Conservation (phyloP, 2,888 invertebrate genomes). For the Hydrotaea cyrtoneurina region DNA sequence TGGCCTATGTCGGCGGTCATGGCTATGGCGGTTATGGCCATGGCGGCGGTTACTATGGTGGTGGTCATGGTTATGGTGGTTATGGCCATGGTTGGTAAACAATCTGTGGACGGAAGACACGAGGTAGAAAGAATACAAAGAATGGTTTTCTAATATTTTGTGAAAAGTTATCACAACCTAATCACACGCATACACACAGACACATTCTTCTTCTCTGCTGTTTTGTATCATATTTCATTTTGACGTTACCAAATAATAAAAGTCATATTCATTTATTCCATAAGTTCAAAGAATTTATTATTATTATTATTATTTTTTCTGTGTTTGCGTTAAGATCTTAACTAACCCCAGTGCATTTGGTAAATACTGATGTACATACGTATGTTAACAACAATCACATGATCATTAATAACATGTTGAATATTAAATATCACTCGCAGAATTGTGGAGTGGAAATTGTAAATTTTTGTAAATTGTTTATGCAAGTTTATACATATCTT, state of each 20-base stretch:
- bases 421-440: slow-evolving; percentile 7
- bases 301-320: not conserved
- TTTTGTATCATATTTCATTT: slow-evolving; percentile 5
- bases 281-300: slow-evolving; percentile 31
- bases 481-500: not conserved
- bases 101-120: not conserved
- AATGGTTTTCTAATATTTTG: not conserved
- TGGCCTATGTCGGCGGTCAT: slow-evolving; percentile 34
- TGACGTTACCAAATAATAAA: slow-evolving; percentile 54
- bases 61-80: slow-evolving; percentile 78
- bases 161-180: not conserved
- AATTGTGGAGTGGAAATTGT: not conserved
- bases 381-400: not conserved
- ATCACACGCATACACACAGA: no score
- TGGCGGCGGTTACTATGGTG: slow-evolving; percentile 84
- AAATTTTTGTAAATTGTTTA: slow-evolving; percentile 9
- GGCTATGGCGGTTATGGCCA: slow-evolving; percentile 71
- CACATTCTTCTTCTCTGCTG: not conserved
- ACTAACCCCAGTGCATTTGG: slow-evolving; percentile 26
- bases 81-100: slow-evolving; percentile 73
- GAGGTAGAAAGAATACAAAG: not conserved
- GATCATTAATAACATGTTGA: not conserved
- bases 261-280: slow-evolving; percentile 47
- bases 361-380: slow-evolving; percentile 16
- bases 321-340: not conserved